phyloP scores from a whole-genome alignment of 2,888 invertebrate species.

The Dryocosmus kuriphilus region DNA sequence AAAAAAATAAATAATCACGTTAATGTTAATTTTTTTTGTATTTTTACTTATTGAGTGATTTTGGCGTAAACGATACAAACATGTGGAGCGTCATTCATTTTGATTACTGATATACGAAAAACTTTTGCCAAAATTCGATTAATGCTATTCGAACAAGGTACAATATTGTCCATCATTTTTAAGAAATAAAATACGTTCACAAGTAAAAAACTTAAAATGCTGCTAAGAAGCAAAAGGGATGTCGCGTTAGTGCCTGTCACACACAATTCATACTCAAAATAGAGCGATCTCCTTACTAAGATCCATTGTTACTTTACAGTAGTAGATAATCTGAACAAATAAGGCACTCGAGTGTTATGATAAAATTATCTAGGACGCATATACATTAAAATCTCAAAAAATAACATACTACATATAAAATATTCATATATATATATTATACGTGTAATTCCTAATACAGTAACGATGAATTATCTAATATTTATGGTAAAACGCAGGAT shows the following conservation, averaged over 20 bases:
- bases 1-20: slow-evolving; percentile 20
- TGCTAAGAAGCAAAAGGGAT: not conserved
- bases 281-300: slow-evolving; percentile 60
- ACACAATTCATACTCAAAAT: slow-evolving; percentile 33
- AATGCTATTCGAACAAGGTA: not conserved
- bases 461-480: slow-evolving; percentile 63
- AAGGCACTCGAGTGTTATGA: slow-evolving; percentile 73
- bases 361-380: slow-evolving; percentile 62
- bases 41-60: slow-evolving; percentile 29
- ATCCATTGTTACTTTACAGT: slow-evolving; percentile 72
- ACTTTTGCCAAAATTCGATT: slow-evolving; percentile 16
- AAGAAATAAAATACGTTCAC: not conserved
- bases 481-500: slow-evolving; percentile 59
- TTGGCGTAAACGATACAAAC: slow-evolving; percentile 39
- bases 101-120: slow-evolving; percentile 19
- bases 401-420: slow-evolving; percentile 66
- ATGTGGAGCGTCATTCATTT: slow-evolving; percentile 30
- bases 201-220: slow-evolving; percentile 25
- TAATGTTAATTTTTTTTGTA: slow-evolving; percentile 34
- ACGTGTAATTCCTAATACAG: slow-evolving; percentile 62
- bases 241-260: slow-evolving; percentile 22
- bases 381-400: slow-evolving; percentile 70
- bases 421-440: slow-evolving; percentile 55
- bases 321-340: slow-evolving; percentile 75
- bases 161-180: not conserved